These are phyloP conservation scores for Onychorhynchus coronatus DNA, from an alignment of 2,113 vertebrate species.

Conservation along the genomic window DNA sequence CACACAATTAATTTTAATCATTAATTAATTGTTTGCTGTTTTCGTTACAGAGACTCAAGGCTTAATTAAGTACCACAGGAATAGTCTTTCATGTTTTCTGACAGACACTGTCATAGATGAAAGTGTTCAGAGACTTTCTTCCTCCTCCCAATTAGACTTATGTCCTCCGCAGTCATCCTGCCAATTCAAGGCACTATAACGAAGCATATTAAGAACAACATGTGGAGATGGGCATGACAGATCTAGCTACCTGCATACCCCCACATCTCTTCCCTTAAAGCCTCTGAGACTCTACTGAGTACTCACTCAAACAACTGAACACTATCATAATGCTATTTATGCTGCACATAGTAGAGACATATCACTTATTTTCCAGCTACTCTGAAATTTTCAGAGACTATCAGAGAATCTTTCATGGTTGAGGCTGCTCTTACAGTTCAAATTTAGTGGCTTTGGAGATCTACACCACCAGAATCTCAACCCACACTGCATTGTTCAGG, in stretches of 20 bases:
- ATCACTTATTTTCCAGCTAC: neutral
- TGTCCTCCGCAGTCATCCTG: neutral
- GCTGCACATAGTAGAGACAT: neutral
- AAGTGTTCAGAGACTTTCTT: slow-evolving; percentile 17
- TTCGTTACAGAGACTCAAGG: neutral
- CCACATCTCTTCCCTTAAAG: neutral
- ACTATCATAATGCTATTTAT: neutral
- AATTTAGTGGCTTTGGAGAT: neutral
- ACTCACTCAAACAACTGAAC: neutral
- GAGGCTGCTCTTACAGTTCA: neutral
- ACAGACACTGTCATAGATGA: slow-evolving; percentile 37
- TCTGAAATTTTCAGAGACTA: neutral
- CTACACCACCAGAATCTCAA: neutral
- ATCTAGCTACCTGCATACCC: neutral
- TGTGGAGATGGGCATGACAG: neutral
- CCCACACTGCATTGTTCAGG: neutral
- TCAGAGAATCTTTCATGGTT: neutral
- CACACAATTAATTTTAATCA: slow-evolving; percentile 27
- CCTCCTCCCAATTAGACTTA: slow-evolving; percentile 6
- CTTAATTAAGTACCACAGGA: slow-evolving; percentile 67
- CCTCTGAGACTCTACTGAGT: neutral
- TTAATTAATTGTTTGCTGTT: slow-evolving; percentile 67
- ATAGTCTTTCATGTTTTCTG: slow-evolving; percentile 45
- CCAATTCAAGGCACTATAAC: neutral
- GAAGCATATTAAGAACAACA: neutral